Evolutionary conservation across 2,113 vertebrate species (phyloP), one percentile per base, ranked within the genome.

Genomic region (Platysteira castanea): DNA sequence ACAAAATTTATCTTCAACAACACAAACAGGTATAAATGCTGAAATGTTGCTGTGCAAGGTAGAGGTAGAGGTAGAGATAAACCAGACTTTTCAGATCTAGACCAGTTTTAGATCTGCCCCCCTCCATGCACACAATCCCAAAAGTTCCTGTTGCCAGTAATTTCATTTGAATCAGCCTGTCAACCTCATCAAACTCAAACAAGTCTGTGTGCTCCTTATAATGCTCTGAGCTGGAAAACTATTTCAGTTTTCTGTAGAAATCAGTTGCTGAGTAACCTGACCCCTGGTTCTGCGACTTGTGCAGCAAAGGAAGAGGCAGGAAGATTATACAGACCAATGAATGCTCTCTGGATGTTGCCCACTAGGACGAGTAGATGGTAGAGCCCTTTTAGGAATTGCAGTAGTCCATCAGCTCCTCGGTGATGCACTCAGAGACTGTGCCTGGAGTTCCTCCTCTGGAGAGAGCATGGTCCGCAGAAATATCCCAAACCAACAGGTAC

Each of bases 21-120:
- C 54, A 80, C 46, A 78, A 91, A 90, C 61, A 69, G 71, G n/a
- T 87, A 85, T 30, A 84, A 94, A 97, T 53, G 90, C 83, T 93
- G 90, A 94, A 95, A 96, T 71, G 76, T 53, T 92, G 76, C 76
- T 95, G 95, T 11, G 23, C 80, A 91, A 95, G 84, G 91, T 73
- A 96, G 93, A 96, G 95, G 96, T 90, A 95, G 94, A 96, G 83
- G 94, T 91, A 97, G 96, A 95, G 65, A 78, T 89, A 64, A 91
- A 93, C 69, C 89, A 93, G 79, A 92, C 74, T 90, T 86, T 60
- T 84, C 90, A 90, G 85, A 74, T 50, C 89, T 84, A 81, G 60
- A 90, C 76, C 73, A 81, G 83, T 80, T 92, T 84, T 64, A 77
- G 85, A 81, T 52, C 87, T 59, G 47, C 60, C 52, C n/a, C 13